Percentiles rank a stretch among this genome's conserved stretches.
phyloP scores from a whole-genome alignment of 2,113 vertebrate species.

The Seriola quinqueradiata region DNA sequence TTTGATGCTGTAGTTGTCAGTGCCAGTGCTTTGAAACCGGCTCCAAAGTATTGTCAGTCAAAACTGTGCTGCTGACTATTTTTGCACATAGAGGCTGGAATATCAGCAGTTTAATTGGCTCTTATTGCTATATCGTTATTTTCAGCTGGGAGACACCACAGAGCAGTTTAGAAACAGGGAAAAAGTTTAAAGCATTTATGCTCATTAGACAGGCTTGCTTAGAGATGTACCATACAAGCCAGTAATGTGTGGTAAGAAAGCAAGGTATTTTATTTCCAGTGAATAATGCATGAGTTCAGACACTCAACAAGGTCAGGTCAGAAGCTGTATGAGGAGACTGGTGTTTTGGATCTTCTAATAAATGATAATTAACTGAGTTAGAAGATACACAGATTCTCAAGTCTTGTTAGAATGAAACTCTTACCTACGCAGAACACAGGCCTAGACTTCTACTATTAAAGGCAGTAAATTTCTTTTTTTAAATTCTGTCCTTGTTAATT shows the following conservation, averaged over 20 bases:
- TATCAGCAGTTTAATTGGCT: conserved; percentile 71
- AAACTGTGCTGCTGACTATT: conserved; percentile 63
- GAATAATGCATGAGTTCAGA: conserved; percentile 80
- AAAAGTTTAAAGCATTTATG: conserved; percentile 75
- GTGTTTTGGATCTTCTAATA: conserved; percentile 65
- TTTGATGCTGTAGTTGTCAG: conserved; percentile 66
- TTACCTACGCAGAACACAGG: conserved; percentile 51
- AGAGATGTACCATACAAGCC: conserved; percentile 55
- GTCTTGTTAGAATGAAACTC: conserved; percentile 52
- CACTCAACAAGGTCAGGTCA: conserved; percentile 75
- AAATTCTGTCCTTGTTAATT: conserved; percentile 66
- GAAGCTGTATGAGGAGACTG: conserved; percentile 35
- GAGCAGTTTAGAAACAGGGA: conserved; percentile 52
- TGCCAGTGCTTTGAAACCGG: conserved; percentile 71
- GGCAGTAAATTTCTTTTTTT: conserved; percentile 27
- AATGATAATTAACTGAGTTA: conserved; percentile 72
- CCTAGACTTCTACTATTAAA: conserved; percentile 54
- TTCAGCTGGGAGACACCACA: conserved; percentile 70
- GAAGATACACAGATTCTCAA: conserved; percentile 42
- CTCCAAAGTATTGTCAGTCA: conserved; percentile 76
- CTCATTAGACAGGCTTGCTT: conserved; percentile 69
- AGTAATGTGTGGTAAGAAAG: conserved; percentile 64
- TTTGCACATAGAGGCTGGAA: conserved; percentile 60
- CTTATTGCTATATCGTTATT: conserved; percentile 63
- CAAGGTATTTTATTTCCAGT: conserved; percentile 63